Evolutionary conservation across 2,113 vertebrate genomes (phyloP), one percentile per base, ranked within the genome.

Genomic region (Percina caprodes): DNA sequence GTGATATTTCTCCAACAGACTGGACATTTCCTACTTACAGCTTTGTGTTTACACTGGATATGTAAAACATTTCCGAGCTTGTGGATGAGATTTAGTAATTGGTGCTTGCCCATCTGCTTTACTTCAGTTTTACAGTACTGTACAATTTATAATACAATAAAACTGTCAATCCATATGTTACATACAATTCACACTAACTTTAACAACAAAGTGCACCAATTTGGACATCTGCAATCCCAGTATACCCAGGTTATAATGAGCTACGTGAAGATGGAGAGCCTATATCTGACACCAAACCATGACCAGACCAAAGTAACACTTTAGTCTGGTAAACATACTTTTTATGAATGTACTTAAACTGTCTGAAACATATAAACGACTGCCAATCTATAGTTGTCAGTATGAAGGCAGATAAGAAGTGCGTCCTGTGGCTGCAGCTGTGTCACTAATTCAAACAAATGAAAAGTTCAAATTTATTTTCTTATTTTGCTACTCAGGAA

Each of bases 1-100:
- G 59, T 55, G 58, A 69, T 66, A 9, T 84, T 77, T 70, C 62
- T 63, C 26, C 45, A 24, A 39, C 33, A 58, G 73, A 55, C 30
- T 46, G 5, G 73, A 74, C 63, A 23, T 71, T 56, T 74, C 59
- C 51, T 59, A 18, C 68, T 51, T 12, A 8, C 67, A 24, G 33
- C 13, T 86, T 75, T 54, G 33, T 42, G 62, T 61, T 3, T 68
- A 46, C 35, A 48, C 54, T n/a, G 24, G 19, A 35, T 59, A 23
- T 66, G 42, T 39, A 59, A 56, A 77, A 79, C 58, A 49, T 52
- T 65, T 56, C 14, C 39, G 39, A 48, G 59, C 54, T 66, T 46
- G 42, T 74, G 35, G 21, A 46, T 59, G 45, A 55, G 15, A 48
- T 48, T 49, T 21, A 23, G 30, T 4, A 68, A 58, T 66, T 58